A percentile compares a stretch with the other conserved stretches of the same genome.
Conservation (phyloP, 1,140 invertebrate genomes). For the Bombus balteatus region DNA sequence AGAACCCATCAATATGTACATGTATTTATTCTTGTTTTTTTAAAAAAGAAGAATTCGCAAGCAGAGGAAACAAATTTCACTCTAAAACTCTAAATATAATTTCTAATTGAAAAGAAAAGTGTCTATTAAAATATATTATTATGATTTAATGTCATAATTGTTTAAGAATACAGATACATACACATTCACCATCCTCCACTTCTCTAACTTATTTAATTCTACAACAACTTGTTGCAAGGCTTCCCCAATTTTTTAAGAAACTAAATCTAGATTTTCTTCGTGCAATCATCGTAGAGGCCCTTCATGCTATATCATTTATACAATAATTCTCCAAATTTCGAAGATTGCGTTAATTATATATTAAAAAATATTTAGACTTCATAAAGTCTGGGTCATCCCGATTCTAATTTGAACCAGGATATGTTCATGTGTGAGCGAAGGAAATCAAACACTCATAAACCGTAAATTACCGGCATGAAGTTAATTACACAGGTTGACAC, state of each 20-base stretch:
- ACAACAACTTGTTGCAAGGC: not conserved
- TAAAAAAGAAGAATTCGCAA: not conserved
- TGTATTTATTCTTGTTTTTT: not conserved
- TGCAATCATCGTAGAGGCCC: not conserved
- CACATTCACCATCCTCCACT: not conserved
- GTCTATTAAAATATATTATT: not conserved
- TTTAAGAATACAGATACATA: not conserved
- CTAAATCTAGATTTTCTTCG: not conserved
- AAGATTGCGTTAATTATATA: not conserved
- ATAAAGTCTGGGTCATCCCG: not conserved
- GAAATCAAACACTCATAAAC: not conserved
- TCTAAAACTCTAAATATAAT: not conserved
- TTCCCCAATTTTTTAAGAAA: not conserved
- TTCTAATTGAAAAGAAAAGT: not conserved
- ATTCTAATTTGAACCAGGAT: not conserved
- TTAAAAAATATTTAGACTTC: not conserved
- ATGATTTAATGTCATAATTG: not conserved
- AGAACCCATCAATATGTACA: too few species aligned
- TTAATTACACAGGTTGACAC: conserved; percentile 8
- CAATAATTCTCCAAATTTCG: not conserved
- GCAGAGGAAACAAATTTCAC: too few species aligned
- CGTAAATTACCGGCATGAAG: not conserved
- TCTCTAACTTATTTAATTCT: not conserved
- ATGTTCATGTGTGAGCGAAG: not conserved
- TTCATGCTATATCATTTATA: not conserved